Percentiles rank a stretch among this genome's conserved stretches.
These are phyloP conservation scores for Hoplostethus atlanticus DNA, from an alignment of 2,797 vertebrate genomes.

Conservation along the genomic window DNA sequence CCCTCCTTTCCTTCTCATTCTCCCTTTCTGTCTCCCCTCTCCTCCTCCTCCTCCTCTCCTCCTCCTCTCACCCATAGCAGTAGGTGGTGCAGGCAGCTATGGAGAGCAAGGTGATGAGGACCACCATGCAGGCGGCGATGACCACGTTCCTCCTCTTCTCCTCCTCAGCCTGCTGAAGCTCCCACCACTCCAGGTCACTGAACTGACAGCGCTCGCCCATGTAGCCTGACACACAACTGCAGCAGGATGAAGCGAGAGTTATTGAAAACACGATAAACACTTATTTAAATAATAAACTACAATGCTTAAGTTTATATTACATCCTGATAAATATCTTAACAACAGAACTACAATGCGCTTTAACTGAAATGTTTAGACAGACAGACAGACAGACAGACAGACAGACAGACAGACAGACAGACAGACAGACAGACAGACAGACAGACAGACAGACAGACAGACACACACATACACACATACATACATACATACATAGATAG, in stretches of 20 bases:
- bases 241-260: slow-evolving; percentile 16
- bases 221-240: slow-evolving; percentile 89
- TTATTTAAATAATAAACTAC: background rate
- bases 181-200: slow-evolving; percentile 93
- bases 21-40: background rate
- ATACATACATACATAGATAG: too few species aligned
- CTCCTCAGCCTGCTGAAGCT: slow-evolving; percentile 83
- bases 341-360: too few species aligned
- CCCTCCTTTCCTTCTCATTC: background rate
- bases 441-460: too few species aligned
- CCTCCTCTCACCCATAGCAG: slow-evolving; percentile 86
- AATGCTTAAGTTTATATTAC: too few species aligned
- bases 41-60: background rate
- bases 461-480: too few species aligned
- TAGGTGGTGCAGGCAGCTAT: slow-evolving; percentile 80
- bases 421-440: too few species aligned
- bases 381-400: too few species aligned
- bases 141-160: slow-evolving; percentile 83
- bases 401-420: too few species aligned
- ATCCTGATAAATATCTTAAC: too few species aligned
- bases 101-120: slow-evolving; percentile 83
- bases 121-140: slow-evolving; percentile 74
- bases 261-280: slow-evolving; percentile 7
- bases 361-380: too few species aligned
- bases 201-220: slow-evolving; percentile 93